phyloP scores from a whole-genome alignment of 2,113 vertebrate genomes.

The Pelodiscus sinensis region DNA sequence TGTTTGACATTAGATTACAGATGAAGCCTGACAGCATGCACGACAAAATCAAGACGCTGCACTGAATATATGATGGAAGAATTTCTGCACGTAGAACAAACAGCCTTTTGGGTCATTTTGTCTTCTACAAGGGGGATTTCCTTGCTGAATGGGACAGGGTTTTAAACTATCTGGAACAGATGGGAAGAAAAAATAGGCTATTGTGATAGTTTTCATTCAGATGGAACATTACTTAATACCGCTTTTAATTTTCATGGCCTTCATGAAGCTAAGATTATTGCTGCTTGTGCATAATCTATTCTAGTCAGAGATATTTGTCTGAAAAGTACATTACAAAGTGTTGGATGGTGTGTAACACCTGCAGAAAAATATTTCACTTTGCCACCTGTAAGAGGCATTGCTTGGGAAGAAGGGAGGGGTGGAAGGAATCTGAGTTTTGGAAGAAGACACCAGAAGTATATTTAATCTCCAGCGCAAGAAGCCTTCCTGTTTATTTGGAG shows the following conservation, averaged over 20 bases:
- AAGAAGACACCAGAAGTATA: neutral
- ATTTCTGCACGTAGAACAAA: neutral
- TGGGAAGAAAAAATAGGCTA: constrained; percentile 1
- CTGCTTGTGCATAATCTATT: neutral
- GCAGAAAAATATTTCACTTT: neutral
- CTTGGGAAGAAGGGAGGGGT: neutral
- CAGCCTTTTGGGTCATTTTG: neutral
- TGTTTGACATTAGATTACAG: neutral
- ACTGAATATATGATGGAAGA: neutral
- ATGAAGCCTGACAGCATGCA: neutral
- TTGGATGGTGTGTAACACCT: neutral
- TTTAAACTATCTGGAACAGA: constrained; percentile 40
- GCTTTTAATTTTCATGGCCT: neutral
- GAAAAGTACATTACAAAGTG: neutral
- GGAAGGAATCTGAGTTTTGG: neutral
- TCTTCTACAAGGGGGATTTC: constrained; percentile 2
- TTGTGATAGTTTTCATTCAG: constrained; percentile 28
- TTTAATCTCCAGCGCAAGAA: neutral
- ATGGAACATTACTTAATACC: constrained; percentile 11
- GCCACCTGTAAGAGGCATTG: neutral
- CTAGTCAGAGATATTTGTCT: neutral
- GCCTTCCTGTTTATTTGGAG: neutral
- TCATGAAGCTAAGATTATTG: neutral
- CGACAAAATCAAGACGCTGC: neutral
- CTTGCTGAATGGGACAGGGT: neutral